Conservation (phyloP, 2,888 invertebrate genomes). For the Carpatolechia fugitivella region DNA sequence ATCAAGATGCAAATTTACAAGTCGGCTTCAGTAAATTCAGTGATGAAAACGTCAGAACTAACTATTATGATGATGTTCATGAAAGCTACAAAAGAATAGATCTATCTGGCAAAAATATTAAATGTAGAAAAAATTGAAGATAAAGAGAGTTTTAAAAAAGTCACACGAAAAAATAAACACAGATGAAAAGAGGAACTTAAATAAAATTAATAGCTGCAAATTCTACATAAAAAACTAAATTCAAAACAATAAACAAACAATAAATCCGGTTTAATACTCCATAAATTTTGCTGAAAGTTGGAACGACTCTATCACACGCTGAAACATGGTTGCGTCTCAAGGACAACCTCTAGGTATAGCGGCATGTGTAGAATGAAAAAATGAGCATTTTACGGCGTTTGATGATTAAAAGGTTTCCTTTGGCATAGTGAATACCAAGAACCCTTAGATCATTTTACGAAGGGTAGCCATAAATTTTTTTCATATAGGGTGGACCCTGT, state of each 20-base stretch:
- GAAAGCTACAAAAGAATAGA: neutral
- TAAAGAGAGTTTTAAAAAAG: neutral
- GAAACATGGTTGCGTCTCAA: constrained; percentile 26
- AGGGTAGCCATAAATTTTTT: no score
- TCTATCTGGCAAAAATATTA: neutral
- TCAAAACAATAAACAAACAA: constrained; percentile 52
- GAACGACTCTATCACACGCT: constrained; percentile 26
- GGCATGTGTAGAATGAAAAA: neutral
- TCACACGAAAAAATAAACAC: neutral
- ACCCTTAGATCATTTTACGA: no score
- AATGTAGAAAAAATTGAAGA: no score
- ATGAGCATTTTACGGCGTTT: no score
- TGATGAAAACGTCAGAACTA: no score
- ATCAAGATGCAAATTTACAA: neutral
- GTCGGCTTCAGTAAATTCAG: neutral
- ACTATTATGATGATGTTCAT: neutral
- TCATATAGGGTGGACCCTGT: no score
- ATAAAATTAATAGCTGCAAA: constrained; percentile 11
- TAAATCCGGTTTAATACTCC: constrained; percentile 47
- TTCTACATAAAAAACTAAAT: constrained; percentile 29
- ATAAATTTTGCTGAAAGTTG: constrained; percentile 47
- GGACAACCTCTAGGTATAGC: constrained; percentile 15
- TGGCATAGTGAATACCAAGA: no score
- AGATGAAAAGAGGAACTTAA: constrained; percentile 11
- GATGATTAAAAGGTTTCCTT: no score